These are phyloP conservation scores for Mya arenaria DNA, from an alignment of 1,140 invertebrate genomes.

Conservation along the genomic window DNA sequence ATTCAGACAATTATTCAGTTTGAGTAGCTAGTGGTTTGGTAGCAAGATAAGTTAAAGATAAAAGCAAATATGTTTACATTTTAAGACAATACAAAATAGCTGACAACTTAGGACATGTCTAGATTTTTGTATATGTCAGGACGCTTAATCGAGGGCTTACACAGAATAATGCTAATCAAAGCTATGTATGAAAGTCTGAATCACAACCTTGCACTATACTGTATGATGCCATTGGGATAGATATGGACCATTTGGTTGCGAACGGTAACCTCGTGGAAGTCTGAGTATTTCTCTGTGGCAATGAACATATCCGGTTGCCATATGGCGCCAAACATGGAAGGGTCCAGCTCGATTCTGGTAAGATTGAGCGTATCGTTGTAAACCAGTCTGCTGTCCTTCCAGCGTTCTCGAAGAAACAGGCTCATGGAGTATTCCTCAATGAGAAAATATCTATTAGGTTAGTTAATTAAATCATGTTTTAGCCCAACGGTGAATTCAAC, in stretches of 20 bases:
- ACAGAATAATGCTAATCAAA: neutral
- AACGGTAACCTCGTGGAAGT: constrained; percentile 36
- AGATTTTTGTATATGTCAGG: neutral
- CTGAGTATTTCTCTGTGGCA: constrained; percentile 25
- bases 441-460: neutral
- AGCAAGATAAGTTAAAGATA: too few relatives aligned
- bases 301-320: constrained; percentile 47
- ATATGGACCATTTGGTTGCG: constrained; percentile 31
- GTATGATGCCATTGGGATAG: constrained; percentile 23
- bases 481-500: neutral
- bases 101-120: too few relatives aligned
- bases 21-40: too few relatives aligned
- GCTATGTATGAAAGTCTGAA: neutral
- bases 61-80: too few relatives aligned
- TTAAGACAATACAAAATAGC: too few relatives aligned
- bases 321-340: neutral
- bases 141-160: neutral
- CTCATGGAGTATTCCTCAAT: constrained; percentile 85
- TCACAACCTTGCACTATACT: constrained; percentile 34
- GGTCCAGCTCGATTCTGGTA: constrained; percentile 71
- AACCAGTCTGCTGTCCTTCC: constrained; percentile 83
- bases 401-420: constrained; percentile 84
- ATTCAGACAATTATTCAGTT: too few relatives aligned
- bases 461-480: neutral
- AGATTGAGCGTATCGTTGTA: constrained; percentile 73